Conservation (phyloP, 2,888 invertebrate species). For the Pelosia muscerda region DNA sequence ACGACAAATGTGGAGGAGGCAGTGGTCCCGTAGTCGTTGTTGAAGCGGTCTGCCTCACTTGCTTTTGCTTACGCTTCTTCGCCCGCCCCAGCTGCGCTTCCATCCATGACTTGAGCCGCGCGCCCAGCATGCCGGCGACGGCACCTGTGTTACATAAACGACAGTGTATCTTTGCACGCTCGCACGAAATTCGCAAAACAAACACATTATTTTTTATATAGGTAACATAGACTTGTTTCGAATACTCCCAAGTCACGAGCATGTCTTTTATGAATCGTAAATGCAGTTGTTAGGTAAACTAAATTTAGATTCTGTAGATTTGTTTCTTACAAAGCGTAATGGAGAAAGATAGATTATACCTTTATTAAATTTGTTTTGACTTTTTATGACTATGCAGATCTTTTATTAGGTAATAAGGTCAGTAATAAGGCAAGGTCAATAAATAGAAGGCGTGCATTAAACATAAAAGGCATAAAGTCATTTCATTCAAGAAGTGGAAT, state of each 20-base stretch:
- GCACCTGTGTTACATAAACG: constrained; percentile 66
- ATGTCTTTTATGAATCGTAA: constrained; percentile 31
- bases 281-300: constrained; percentile 1
- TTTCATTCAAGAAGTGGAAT: too few species aligned
- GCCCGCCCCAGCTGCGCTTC: constrained; percentile 91
- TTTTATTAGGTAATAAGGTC: too few species aligned
- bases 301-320: not conserved
- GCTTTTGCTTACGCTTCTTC: constrained; percentile 84
- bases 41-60: constrained; percentile 59
- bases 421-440: too few species aligned
- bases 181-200: constrained; percentile 21
- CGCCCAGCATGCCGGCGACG: constrained; percentile 89
- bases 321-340: not conserved
- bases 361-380: not conserved
- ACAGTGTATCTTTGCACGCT: constrained; percentile 27
- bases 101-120: constrained; percentile 93
- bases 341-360: too few species aligned
- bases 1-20: constrained; percentile 89
- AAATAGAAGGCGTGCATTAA: too few species aligned
- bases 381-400: too few species aligned
- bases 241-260: constrained; percentile 32
- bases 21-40: constrained; percentile 63
- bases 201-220: constrained; percentile 23
- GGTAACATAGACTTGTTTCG: constrained; percentile 26
- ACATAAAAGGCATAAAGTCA: too few species aligned